Evolutionary conservation across 2,797 vertebrate genomes (phyloP).

Genomic region (Prunella strophiata): DNA sequence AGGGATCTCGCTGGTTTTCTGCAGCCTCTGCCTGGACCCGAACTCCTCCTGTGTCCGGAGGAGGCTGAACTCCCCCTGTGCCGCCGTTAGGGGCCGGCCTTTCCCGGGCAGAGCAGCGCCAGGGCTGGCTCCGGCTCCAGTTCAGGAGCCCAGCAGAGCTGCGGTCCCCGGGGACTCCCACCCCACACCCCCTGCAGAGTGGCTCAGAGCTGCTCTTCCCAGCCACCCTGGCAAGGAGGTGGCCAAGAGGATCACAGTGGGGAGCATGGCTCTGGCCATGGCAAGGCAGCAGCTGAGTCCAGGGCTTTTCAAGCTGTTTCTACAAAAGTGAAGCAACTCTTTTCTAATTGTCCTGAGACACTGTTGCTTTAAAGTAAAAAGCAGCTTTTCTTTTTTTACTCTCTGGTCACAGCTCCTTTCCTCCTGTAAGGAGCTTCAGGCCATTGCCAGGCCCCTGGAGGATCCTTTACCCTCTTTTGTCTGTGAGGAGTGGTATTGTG

Average conservation of each 20-base stretch:
- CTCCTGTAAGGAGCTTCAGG: neutral
- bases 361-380: neutral
- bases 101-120: neutral
- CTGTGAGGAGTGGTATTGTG: neutral
- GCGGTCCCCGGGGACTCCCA: neutral
- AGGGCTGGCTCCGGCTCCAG: rapidly evolving
- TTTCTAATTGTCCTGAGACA: neutral
- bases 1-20: neutral
- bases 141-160: neutral
- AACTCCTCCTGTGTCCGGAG: neutral
- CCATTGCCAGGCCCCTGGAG: neutral
- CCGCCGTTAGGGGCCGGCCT: constrained; percentile 35
- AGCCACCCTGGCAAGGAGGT: neutral
- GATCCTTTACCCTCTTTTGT: neutral
- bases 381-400: neutral
- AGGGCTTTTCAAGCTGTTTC: neutral
- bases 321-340: neutral
- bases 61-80: constrained; percentile 14
- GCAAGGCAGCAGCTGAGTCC: neutral
- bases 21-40: neutral
- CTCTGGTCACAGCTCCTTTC: neutral
- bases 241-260: neutral
- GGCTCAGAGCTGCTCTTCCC: neutral
- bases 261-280: rapidly evolving
- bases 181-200: rapidly evolving